phyloP scores from a whole-genome alignment of 1,140 invertebrate species.

The Zaprionus vittiger region DNA sequence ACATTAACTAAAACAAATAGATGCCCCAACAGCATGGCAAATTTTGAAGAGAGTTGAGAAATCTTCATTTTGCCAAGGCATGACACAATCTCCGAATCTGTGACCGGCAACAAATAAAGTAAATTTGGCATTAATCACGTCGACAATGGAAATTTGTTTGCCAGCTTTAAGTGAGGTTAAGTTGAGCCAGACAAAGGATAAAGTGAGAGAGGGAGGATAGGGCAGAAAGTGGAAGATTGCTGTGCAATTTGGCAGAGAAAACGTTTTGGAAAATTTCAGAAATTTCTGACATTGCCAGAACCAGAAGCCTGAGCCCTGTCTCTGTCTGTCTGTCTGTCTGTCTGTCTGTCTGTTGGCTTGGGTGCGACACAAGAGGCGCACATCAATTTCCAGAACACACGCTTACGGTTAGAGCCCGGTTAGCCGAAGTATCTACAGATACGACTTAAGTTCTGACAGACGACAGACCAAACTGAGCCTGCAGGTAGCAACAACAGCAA shows the following conservation, averaged over 20 bases:
- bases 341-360: too few relatives aligned
- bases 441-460: slow-evolving; percentile 27
- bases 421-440: slow-evolving; percentile 7
- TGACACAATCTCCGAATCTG: slow-evolving; percentile 16
- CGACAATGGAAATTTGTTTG: slow-evolving; percentile 40
- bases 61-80: background rate
- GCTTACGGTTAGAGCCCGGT: slow-evolving; percentile 5
- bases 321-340: too few relatives aligned
- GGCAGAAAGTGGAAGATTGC: background rate
- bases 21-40: background rate
- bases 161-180: slow-evolving; percentile 25
- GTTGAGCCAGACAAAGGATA: background rate
- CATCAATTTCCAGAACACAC: slow-evolving; percentile 36
- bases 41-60: background rate
- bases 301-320: background rate
- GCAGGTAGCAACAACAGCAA: slow-evolving; percentile 31
- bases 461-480: slow-evolving; percentile 28
- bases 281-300: slow-evolving; percentile 25
- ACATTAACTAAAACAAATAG: background rate
- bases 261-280: slow-evolving; percentile 33
- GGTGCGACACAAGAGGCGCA: background rate
- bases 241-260: slow-evolving; percentile 37
- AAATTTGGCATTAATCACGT: slow-evolving; percentile 46
- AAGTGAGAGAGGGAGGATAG: background rate
- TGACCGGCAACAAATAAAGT: slow-evolving; percentile 25